Conservation (phyloP, 2,113 vertebrate species). For the Gambusia holbrooki region DNA sequence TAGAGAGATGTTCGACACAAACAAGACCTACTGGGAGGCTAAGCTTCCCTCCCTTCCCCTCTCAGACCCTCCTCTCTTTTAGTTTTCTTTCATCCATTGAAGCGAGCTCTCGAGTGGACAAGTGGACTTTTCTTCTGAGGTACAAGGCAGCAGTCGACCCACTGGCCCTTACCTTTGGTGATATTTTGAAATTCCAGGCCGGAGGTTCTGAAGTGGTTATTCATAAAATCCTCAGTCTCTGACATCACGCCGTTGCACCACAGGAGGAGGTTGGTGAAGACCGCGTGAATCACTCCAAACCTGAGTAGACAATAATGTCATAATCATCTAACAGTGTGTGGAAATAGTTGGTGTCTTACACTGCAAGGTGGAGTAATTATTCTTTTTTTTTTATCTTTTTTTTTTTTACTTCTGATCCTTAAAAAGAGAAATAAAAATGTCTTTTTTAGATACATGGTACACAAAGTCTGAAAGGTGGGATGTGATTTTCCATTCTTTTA, state of each 20-base stretch:
- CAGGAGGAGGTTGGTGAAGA: conserved; percentile 95
- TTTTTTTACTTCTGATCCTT: too few species aligned
- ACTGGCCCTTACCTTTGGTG: conserved; percentile 84
- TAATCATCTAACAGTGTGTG: neutral
- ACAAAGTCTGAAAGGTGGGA: neutral
- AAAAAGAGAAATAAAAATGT: neutral
- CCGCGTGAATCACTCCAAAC: conserved; percentile 96
- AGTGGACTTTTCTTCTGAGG: conserved; percentile 62
- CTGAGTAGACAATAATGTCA: conserved; percentile 67
- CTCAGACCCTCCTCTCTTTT: conserved; percentile 40
- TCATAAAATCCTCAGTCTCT: conserved; percentile 93
- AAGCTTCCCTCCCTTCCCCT: conserved; percentile 53
- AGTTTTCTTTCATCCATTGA: conserved; percentile 63
- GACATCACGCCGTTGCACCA: conserved; percentile 94
- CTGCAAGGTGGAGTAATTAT: neutral
- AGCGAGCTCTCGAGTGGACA: conserved; percentile 68
- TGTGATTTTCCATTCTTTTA: neutral
- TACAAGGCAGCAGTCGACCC: conserved; percentile 70
- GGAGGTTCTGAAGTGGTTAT: conserved; percentile 87
- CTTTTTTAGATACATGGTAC: neutral
- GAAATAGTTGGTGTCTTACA: neutral
- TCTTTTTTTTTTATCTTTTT: too few species aligned
- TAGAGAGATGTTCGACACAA: conserved; percentile 67
- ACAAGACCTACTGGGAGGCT: conserved; percentile 58
- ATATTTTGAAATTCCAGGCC: conserved; percentile 87